A percentile compares a stretch with the other conserved stretches of the same genome.
phyloP scores from a whole-genome alignment of 2,113 vertebrate genomes.

The Dendrocopos noguchii region DNA sequence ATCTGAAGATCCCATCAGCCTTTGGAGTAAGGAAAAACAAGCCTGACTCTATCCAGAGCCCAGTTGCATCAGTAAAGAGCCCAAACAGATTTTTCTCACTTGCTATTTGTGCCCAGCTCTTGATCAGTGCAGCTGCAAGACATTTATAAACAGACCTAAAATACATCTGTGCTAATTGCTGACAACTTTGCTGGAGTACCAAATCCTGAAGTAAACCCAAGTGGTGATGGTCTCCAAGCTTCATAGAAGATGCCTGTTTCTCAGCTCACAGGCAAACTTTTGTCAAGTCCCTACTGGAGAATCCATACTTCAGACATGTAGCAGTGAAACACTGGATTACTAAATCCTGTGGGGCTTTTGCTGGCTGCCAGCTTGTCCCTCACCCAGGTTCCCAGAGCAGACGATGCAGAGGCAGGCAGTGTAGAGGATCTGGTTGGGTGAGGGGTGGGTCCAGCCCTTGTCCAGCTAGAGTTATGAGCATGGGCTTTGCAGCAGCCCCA shows the following conservation, averaged over 20 bases:
- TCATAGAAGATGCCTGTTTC: neutral
- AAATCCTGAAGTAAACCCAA: neutral
- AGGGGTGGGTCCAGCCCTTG: neutral
- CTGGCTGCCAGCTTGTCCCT: neutral
- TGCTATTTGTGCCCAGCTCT: conserved; percentile 34
- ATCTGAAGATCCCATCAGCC: neutral
- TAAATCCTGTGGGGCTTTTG: neutral
- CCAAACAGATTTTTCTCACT: neutral
- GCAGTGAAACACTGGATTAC: neutral
- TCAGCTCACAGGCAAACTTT: neutral
- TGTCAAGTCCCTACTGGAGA: neutral
- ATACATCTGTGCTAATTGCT: conserved; percentile 37
- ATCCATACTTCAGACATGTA: neutral
- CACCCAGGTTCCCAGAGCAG: neutral
- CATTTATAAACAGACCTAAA: conserved; percentile 45
- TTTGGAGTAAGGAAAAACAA: neutral
- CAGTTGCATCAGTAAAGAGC: neutral
- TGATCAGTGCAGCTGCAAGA: conserved; percentile 47
- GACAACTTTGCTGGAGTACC: neutral
- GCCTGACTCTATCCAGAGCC: neutral
- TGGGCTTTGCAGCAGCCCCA: neutral
- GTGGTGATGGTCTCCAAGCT: neutral
- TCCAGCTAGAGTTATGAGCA: neutral
- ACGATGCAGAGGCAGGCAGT: neutral
- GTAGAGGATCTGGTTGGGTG: neutral